phyloP scores from a whole-genome alignment of 2,113 vertebrate genomes.

The Rhipidura dahli region DNA sequence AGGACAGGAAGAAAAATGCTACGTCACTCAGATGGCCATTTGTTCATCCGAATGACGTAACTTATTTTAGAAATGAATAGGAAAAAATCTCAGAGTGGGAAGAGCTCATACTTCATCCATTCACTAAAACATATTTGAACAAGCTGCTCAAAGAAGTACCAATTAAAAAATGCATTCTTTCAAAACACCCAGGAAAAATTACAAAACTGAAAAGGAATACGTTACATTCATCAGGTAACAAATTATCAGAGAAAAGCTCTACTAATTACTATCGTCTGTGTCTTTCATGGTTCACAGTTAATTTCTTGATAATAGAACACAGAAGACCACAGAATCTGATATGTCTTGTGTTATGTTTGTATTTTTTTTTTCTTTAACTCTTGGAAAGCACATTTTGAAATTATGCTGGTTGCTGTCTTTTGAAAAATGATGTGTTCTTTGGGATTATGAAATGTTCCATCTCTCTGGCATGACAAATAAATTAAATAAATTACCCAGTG shows the following conservation, averaged over 20 bases:
- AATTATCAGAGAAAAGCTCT: background rate
- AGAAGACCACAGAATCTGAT: background rate
- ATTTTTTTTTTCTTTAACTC: background rate
- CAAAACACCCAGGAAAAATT: background rate
- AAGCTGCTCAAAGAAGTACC: background rate
- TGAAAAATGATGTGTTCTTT: background rate
- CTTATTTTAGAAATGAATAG: too few species aligned
- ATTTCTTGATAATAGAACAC: background rate
- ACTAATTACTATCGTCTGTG: background rate
- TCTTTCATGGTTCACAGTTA: background rate
- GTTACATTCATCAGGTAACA: background rate
- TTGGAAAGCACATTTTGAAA: background rate
- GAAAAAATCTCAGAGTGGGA: background rate
- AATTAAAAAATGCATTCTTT: background rate
- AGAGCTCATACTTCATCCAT: background rate
- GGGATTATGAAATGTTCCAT: background rate
- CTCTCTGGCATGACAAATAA: background rate
- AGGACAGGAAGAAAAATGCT: background rate
- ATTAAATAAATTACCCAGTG: background rate
- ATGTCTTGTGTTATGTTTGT: fast-evolving
- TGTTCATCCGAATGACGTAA: too few species aligned
- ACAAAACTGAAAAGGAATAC: background rate
- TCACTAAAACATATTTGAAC: background rate
- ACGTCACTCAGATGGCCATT: background rate
- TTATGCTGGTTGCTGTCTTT: background rate